Percentiles rank a stretch among this genome's conserved stretches.
These are phyloP conservation scores for Puffinus mauretanicus DNA, from an alignment of 2,113 vertebrate species.

Conservation along the genomic window DNA sequence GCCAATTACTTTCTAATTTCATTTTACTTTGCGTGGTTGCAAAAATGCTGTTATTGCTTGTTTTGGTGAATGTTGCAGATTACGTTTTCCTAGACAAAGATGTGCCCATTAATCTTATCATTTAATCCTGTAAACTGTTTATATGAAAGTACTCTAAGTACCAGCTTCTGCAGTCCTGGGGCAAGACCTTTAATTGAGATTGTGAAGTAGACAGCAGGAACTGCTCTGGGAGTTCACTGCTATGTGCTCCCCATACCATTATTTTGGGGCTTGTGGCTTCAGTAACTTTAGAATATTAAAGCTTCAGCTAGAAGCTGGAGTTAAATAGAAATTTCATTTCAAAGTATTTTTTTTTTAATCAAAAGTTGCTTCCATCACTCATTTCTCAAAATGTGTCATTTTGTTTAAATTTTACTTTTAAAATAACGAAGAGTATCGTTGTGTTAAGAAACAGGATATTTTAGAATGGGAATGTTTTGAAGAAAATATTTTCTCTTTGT, in stretches of 20 bases:
- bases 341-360: neutral
- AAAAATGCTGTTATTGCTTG: neutral
- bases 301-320: neutral
- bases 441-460: neutral
- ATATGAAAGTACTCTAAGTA: neutral
- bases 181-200: neutral
- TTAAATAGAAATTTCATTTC: neutral
- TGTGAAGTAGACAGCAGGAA: neutral
- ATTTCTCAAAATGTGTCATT: neutral
- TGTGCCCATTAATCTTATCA: neutral
- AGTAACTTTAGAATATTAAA: neutral
- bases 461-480: neutral
- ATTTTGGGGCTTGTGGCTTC: neutral
- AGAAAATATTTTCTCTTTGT: neutral
- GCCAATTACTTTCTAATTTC: neutral
- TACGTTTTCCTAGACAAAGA: neutral
- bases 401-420: neutral
- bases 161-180: neutral
- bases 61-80: neutral
- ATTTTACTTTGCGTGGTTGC: neutral
- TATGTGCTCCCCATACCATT: rapidly evolving
- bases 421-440: rapidly evolving
- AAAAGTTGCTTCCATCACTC: neutral
- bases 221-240: neutral
- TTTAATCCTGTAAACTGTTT: neutral